phyloP scores from a whole-genome alignment of 1,140 invertebrate genomes.

The Ruditapes philippinarum region DNA sequence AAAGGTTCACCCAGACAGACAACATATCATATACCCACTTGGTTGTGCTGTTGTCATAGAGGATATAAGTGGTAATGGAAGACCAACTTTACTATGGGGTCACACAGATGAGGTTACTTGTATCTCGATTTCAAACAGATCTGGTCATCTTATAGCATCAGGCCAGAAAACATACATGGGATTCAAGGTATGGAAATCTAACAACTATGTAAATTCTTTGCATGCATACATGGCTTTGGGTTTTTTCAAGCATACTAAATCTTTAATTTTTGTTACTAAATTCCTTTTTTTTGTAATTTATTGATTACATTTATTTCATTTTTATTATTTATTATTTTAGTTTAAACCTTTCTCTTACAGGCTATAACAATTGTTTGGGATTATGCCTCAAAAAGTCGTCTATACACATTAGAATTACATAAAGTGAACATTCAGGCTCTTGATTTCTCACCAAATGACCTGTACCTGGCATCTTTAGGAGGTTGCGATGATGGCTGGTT shows the following conservation, averaged over 20 bases:
- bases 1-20: constrained; percentile 92
- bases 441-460: constrained; percentile 93
- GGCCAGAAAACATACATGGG: constrained; percentile 96
- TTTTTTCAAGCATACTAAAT: too few species aligned
- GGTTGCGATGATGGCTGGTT: constrained; percentile 95
- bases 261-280: too few species aligned
- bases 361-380: constrained; percentile 96
- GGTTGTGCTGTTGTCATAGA: constrained; percentile 94
- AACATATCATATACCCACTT: constrained; percentile 93
- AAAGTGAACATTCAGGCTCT: constrained; percentile 94
- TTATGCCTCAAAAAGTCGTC: constrained; percentile 89
- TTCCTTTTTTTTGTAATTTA: too few species aligned
- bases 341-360: constrained; percentile 85
- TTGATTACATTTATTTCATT: too few species aligned
- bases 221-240: too few species aligned
- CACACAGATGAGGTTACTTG: constrained; percentile 95
- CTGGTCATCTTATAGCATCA: constrained; percentile 94
- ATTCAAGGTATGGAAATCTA: constrained; percentile 90
- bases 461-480: constrained; percentile 94
- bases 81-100: constrained; percentile 93
- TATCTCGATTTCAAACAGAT: constrained; percentile 91
- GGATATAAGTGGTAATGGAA: constrained; percentile 89
- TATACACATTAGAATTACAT: constrained; percentile 92
- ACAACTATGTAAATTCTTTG: too few species aligned
- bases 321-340: too few species aligned